Base-by-base conservation (phyloP, 2,888 invertebrate species). In the Drosophila siamana region DNA sequence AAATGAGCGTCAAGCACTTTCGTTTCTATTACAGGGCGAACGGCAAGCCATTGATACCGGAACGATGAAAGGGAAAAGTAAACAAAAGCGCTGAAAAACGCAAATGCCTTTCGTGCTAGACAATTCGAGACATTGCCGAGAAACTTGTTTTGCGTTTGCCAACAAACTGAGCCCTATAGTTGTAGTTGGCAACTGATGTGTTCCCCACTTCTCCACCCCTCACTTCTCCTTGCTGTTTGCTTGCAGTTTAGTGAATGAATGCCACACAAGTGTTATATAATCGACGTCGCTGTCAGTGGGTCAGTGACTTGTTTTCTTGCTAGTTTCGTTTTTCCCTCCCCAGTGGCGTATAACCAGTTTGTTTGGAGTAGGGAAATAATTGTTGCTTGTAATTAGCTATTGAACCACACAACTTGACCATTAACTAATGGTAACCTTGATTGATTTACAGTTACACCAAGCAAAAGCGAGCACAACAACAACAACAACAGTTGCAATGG, bases 361-460 rank as follows among this genome's bases (percentile, higher is more conserved):
- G n/a, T 1, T 7, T n/a, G n/a, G 40, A 19, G 11, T 13, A 24
- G 38, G 54, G 30, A 13, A 15, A 13, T 36, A 48, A 33, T 44
- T 41, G 30, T 36, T 11, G 26, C 2, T 54, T 54, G 38, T 59
- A 67, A 78, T 77, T 78, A 78, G 61, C 16, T 69, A 68, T 66
- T 65, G 64, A 64, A 51, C 73, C 70, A 63, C 65, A 80, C 48
- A 83, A 77, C 81, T 82, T 83, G 83, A 88, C 88, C 88, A 86
- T 66, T 51, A 66, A 63, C 24, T 43, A 33, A 52, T 44, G 30
- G 26, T 70, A 82, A 75, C 86, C 80, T 82, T 86, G 60, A 47
- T 44, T n/a, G 51, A 46, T 69, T 80, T 52, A 74, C 57, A 54
- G 13, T 28, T 56, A 44, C 9, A 69, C 26, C 56, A 47, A 61